These are phyloP conservation scores for Megathymus violae DNA, from an alignment of 1,140 invertebrate species.

Conservation along the genomic window DNA sequence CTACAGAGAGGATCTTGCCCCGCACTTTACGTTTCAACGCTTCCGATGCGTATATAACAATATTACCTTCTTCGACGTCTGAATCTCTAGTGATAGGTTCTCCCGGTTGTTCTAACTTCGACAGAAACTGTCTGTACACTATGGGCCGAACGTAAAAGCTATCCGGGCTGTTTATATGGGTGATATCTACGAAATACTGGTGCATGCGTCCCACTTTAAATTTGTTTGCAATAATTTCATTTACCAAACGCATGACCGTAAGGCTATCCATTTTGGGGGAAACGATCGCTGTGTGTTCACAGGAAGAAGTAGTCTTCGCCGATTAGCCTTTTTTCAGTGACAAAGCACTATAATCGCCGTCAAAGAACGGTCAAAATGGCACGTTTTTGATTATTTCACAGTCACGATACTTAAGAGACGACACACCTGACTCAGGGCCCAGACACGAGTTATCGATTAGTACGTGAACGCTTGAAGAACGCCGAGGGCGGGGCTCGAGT, in stretches of 20 bases:
- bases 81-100: background rate
- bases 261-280: background rate
- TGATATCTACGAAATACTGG: background rate
- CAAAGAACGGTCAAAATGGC: too few relatives aligned
- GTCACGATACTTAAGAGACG: background rate
- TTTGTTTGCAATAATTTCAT: background rate
- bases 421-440: background rate
- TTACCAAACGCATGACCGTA: background rate
- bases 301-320: too few relatives aligned
- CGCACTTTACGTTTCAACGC: background rate
- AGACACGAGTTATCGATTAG: background rate
- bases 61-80: background rate
- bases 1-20: background rate
- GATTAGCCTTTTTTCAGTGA: too few relatives aligned
- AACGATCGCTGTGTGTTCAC: background rate
- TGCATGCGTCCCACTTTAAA: background rate
- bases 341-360: too few relatives aligned
- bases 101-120: background rate
- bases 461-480: background rate
- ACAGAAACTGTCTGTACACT: background rate
- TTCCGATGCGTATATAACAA: background rate
- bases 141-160: background rate
- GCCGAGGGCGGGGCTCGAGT: conserved; percentile 7
- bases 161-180: background rate
- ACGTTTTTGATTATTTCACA: background rate